A percentile compares a stretch with the other conserved stretches of the same genome.
phyloP scores from a whole-genome alignment of 2,797 vertebrate genomes.

The Hydrocynus forskahlii region DNA sequence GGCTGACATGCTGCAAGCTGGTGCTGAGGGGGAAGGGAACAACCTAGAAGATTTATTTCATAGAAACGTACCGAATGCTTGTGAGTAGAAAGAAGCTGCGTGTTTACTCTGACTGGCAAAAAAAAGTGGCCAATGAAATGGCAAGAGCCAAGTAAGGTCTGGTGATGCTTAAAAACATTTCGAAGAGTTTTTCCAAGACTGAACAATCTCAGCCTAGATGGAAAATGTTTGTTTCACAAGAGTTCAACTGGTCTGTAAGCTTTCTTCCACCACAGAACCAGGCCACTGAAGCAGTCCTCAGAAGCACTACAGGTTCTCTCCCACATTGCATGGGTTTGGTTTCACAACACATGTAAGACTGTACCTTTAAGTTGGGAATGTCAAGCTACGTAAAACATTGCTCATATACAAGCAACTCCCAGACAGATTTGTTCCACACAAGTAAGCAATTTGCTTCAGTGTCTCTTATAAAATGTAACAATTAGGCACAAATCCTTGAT shows the following conservation, averaged over 20 bases:
- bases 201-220: conserved; percentile 23
- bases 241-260: conserved; percentile 36
- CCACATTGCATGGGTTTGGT: conserved; percentile 71
- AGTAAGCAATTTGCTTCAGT: conserved; percentile 84
- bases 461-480: conserved; percentile 85
- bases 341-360: conserved; percentile 87
- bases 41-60: background rate
- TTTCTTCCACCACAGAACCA: conserved; percentile 39
- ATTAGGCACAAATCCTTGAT: conserved; percentile 87
- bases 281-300: conserved; percentile 56
- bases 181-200: conserved; percentile 1
- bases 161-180: background rate
- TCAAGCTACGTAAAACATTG: conserved; percentile 82
- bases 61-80: conserved; percentile 20
- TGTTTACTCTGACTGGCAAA: conserved; percentile 18
- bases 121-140: background rate
- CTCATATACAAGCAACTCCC: conserved; percentile 85
- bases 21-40: background rate
- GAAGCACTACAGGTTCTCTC: conserved; percentile 64
- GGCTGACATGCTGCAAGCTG: conserved; percentile 5
- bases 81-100: conserved; percentile 1
- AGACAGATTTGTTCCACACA: conserved; percentile 82
- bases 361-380: conserved; percentile 87
- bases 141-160: background rate
- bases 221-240: conserved; percentile 22